Percentiles rank a stretch among this genome's conserved stretches.
Evolutionary conservation across 2,888 invertebrate genomes (phyloP).

Genomic region (Conops quadrifasciatus): DNA sequence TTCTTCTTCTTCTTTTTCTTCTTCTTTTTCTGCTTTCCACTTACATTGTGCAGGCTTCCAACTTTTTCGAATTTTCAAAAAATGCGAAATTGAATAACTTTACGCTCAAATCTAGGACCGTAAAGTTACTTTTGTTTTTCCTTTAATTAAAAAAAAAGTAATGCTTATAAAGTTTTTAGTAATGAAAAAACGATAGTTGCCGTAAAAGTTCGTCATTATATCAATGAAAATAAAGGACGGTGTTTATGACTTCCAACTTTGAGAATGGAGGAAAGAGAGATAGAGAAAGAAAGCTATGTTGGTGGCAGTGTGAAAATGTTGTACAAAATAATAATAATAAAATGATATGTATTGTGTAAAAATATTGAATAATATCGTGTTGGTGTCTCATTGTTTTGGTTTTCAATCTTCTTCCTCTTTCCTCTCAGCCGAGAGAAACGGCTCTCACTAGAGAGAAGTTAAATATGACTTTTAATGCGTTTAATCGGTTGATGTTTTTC

Average conservation of each 20-base stretch:
- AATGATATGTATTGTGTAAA: background rate
- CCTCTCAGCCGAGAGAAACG: no score
- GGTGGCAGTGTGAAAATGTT: background rate
- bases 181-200: background rate
- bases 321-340: background rate
- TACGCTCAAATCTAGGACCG: no score
- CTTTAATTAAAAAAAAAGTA: background rate
- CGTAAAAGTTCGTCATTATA: background rate
- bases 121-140: background rate
- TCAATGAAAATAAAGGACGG: background rate
- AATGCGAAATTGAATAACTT: no score
- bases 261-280: background rate
- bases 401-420: no score
- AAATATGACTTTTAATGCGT: background rate
- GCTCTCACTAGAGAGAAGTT: background rate
- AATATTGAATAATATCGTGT: no score
- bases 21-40: constrained; percentile 14
- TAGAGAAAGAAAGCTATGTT: background rate
- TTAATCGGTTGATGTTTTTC: no score
- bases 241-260: no score
- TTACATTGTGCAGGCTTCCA: no score
- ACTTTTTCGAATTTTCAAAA: no score
- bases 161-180: background rate
- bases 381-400: no score
- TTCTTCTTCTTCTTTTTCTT: constrained; percentile 3